Base-by-base conservation (phyloP, 2,888 invertebrate species). In the Epiblema foenella region DNA sequence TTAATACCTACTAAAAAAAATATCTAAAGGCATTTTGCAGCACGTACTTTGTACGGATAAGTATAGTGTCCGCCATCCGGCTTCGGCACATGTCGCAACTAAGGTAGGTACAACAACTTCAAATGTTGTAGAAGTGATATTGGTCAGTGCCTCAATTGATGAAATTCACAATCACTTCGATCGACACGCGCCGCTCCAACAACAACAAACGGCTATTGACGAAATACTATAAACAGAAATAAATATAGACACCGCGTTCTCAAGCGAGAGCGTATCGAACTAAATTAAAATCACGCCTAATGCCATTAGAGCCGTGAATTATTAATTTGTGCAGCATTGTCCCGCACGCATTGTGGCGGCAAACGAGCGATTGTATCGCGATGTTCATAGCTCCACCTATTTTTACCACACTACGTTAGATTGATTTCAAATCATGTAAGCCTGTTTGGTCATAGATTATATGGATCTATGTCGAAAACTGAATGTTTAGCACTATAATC, bases 261-360 rank as follows among this genome's bases (percentile, higher is more conserved):
- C 75, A 49, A 74, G 74, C 75, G 81, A 83, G 79, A 86, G 81
- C 87, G 86, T 85, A 84, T 86, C 89, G 81, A 83, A 86, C 81
- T 77, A 89, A 90, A 90, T 90, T 89, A 89, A 89, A 91, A 90
- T 86, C 85, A 88, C 85, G 83, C 84, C 77, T 86, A 87, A 85
- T 87, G 83, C 83, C 82, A 82, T 86, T 86, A 87, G 85, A 86
- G 82, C 88, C 89, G 89, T 90, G 89, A 88, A 89, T 89, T 91
- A 90, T 89, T 91, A 91, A 92, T 92, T 91, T 91, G 85, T 81
- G 76, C 74, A 79, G 83, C 84, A 90, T 92, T 92, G 92, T 91
- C 83, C 85, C 72, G 77, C 67, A 72, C 67, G 74, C 73, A 77
- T 79, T 80, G 82, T 83, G 77, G 75, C 75, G 75, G 80, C 76